Conservation (phyloP, 2,797 vertebrate genomes). For the Neostethus bicornis region DNA sequence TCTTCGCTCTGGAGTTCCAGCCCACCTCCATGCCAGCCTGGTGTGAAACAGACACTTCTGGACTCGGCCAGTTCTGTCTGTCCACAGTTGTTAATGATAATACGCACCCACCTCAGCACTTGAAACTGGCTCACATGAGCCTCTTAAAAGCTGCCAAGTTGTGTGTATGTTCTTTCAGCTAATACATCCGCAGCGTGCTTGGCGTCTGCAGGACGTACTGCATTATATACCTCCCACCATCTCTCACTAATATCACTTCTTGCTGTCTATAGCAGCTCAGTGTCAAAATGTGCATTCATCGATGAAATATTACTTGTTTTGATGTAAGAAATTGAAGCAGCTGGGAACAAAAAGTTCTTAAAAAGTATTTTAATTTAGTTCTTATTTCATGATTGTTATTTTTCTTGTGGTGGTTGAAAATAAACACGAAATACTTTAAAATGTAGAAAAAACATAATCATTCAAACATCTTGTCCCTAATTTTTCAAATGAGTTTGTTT, state of each 20-base stretch:
- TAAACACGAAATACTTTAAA: no score
- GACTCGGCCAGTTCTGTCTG: conserved; percentile 60
- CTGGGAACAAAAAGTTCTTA: no score
- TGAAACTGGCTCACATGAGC: conserved; percentile 56
- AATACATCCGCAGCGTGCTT: conserved; percentile 30
- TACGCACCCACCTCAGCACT: conserved; percentile 54
- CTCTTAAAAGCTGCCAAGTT: conserved; percentile 63
- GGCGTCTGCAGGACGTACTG: conserved; percentile 22
- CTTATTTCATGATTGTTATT: no score
- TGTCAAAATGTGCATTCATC: neutral
- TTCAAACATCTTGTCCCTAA: no score
- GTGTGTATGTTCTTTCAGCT: conserved; percentile 47
- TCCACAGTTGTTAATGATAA: conserved; percentile 77
- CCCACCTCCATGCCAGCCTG: conserved; percentile 60
- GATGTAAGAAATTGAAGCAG: no score
- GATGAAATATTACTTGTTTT: neutral
- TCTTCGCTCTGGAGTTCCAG: conserved; percentile 49
- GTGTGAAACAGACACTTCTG: conserved; percentile 74
- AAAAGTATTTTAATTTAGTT: no score
- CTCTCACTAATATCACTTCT: conserved; percentile 5
- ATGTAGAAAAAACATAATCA: no score
- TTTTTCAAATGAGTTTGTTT: neutral
- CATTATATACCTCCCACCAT: conserved; percentile 2
- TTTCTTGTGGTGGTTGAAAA: no score
- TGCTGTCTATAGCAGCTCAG: neutral